A percentile compares a stretch with the other conserved stretches of the same genome.
Evolutionary conservation across 2,888 invertebrate genomes (phyloP).

Genomic region (Lepidocyrtinus sp.): DNA sequence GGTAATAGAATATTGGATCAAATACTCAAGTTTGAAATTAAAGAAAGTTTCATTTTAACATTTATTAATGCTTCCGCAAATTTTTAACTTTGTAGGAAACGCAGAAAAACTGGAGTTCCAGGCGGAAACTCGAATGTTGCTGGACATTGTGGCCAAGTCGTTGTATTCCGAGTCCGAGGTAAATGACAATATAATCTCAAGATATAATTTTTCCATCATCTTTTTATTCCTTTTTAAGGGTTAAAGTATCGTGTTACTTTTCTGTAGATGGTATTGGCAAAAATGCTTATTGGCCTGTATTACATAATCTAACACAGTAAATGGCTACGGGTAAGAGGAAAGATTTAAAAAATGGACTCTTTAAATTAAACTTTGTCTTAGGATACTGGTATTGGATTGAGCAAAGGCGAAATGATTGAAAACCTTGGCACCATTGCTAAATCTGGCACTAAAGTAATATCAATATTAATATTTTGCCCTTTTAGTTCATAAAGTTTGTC

Average conservation of each 20-base stretch:
- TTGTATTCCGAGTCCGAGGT: slow-evolving; percentile 98
- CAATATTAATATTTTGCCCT: too few relatives aligned
- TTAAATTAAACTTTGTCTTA: slow-evolving; percentile 73
- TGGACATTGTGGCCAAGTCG: slow-evolving; percentile 97
- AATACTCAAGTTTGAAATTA: not conserved
- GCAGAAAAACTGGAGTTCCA: slow-evolving; percentile 89
- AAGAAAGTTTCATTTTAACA: not conserved
- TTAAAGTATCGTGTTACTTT: too few relatives aligned
- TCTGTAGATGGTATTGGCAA: too few relatives aligned
- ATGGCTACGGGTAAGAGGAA: too few relatives aligned
- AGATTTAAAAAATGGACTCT: too few relatives aligned
- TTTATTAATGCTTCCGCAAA: not conserved
- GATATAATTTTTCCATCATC: slow-evolving; percentile 22
- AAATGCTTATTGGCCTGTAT: too few relatives aligned
- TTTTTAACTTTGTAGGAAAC: slow-evolving; percentile 74
- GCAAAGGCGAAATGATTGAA: slow-evolving; percentile 88
- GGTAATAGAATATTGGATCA: slow-evolving; percentile 72
- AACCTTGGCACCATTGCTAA: slow-evolving; percentile 96
- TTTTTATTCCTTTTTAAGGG: slow-evolving; percentile 67
- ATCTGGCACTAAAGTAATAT: slow-evolving; percentile 94
- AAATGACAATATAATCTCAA: too few relatives aligned
- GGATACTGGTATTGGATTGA: slow-evolving; percentile 97
- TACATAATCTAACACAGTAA: too few relatives aligned
- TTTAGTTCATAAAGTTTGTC: too few relatives aligned
- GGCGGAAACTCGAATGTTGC: slow-evolving; percentile 94